Conservation (phyloP, 2,113 vertebrate species). For the Forbesichthys agassizii region DNA sequence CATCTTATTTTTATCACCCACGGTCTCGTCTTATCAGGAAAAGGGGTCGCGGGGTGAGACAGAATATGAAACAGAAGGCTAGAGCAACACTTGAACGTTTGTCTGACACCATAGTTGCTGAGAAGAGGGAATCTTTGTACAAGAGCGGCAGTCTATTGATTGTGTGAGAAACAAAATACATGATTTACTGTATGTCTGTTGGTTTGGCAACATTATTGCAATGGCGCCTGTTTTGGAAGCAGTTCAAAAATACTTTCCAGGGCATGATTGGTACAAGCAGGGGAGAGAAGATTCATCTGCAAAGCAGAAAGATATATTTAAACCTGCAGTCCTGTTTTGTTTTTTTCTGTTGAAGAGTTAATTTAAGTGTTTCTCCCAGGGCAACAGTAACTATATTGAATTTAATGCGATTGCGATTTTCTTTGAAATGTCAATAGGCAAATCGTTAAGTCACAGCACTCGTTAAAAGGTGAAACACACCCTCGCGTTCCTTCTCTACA, state of each 20-base stretch:
- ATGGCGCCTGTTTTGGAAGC: neutral
- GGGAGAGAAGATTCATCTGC: constrained; percentile 2
- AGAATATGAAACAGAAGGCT: neutral
- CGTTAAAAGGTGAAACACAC: constrained; percentile 31
- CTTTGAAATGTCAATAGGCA: constrained; percentile 65
- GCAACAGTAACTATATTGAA: constrained; percentile 30
- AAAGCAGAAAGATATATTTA: constrained; percentile 29
- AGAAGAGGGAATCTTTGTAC: neutral
- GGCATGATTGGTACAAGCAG: constrained; percentile 6
- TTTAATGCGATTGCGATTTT: constrained; percentile 36
- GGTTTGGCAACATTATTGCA: neutral
- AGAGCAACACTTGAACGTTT: neutral
- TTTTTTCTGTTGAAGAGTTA: constrained; percentile 45
- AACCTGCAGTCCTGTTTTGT: constrained; percentile 29
- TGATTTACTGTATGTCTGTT: neutral
- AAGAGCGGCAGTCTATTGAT: neutral
- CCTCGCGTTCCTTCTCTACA: neutral
- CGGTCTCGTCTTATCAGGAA: neutral
- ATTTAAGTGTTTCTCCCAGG: constrained; percentile 15
- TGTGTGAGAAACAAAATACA: neutral
- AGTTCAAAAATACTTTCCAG: neutral
- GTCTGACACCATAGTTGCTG: neutral
- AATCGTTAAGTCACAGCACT: constrained; percentile 50
- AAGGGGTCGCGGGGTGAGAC: constrained; percentile 1
- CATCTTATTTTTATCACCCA: neutral